phyloP scores from a whole-genome alignment of 2,113 vertebrate genomes.

The Takifugu flavidus region DNA sequence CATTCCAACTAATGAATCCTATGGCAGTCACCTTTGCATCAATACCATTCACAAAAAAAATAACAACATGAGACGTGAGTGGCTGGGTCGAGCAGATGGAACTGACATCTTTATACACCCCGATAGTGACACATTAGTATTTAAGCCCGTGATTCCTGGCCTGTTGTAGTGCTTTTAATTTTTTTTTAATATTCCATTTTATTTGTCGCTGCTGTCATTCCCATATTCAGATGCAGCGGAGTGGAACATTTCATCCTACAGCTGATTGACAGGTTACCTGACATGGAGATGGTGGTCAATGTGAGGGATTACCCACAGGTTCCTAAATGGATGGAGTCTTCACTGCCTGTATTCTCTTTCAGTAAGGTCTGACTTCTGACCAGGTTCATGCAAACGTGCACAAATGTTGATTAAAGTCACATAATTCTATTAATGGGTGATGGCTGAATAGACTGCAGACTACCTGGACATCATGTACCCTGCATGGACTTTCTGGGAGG shows the following conservation, averaged over 20 bases:
- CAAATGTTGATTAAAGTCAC: neutral
- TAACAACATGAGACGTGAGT: too few species aligned
- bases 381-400: neutral
- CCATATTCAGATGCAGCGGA: slow-evolving; percentile 83
- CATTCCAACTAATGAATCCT: too few species aligned
- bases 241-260: slow-evolving; percentile 93
- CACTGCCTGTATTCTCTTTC: slow-evolving; percentile 90
- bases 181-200: too few species aligned
- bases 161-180: too few species aligned
- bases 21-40: too few species aligned
- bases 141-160: too few species aligned
- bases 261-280: slow-evolving; percentile 83
- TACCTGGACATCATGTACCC: slow-evolving; percentile 98
- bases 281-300: slow-evolving; percentile 94
- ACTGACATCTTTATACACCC: too few species aligned
- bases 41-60: too few species aligned
- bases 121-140: too few species aligned
- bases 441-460: slow-evolving; percentile 80
- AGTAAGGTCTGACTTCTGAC: slow-evolving; percentile 83
- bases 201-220: neutral
- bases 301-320: slow-evolving; percentile 96
- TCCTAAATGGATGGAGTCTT: slow-evolving; percentile 85
- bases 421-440: slow-evolving; percentile 7
- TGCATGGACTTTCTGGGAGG: slow-evolving; percentile 99
- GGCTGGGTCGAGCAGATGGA: too few species aligned